phyloP scores from a whole-genome alignment of 2,113 vertebrate genomes.

The Rissa tridactyla region DNA sequence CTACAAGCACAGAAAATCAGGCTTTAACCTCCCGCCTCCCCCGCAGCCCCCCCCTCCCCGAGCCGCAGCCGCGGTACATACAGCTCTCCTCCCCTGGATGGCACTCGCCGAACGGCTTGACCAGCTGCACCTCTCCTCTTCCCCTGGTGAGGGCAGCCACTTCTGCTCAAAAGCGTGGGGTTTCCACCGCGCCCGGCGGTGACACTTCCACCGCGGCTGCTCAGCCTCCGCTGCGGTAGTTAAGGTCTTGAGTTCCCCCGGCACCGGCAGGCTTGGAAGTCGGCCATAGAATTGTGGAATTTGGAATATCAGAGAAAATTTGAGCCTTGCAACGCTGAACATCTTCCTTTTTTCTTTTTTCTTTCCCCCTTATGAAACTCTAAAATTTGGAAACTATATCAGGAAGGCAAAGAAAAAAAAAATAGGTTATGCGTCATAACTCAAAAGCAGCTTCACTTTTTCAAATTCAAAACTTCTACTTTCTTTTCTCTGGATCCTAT shows the following conservation, averaged over 20 bases:
- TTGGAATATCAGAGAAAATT: background rate
- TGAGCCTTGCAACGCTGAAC: accelerated
- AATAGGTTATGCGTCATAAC: background rate
- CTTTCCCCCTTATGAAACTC: accelerated
- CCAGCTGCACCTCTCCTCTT: background rate
- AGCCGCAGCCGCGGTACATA: background rate
- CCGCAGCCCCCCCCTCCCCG: no score
- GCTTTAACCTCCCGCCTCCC: accelerated
- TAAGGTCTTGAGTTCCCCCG: background rate
- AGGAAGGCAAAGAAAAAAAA: background rate
- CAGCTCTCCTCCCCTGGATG: conserved; percentile 49
- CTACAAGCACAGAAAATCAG: accelerated
- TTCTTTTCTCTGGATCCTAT: background rate
- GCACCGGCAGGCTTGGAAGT: background rate
- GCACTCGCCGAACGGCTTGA: conserved; percentile 20
- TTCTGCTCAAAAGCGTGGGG: background rate
- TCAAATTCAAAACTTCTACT: background rate
- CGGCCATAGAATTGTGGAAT: background rate
- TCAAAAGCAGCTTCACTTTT: background rate
- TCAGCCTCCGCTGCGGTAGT: background rate
- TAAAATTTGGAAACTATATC: background rate
- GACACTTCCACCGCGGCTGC: background rate
- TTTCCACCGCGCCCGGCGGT: accelerated
- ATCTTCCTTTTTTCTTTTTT: background rate
- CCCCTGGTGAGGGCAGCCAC: background rate